A percentile compares a stretch with the other conserved stretches of the same genome.
Evolutionary conservation across 2,113 vertebrate genomes (phyloP).

Genomic region (Pelvicachromis taeniatus): DNA sequence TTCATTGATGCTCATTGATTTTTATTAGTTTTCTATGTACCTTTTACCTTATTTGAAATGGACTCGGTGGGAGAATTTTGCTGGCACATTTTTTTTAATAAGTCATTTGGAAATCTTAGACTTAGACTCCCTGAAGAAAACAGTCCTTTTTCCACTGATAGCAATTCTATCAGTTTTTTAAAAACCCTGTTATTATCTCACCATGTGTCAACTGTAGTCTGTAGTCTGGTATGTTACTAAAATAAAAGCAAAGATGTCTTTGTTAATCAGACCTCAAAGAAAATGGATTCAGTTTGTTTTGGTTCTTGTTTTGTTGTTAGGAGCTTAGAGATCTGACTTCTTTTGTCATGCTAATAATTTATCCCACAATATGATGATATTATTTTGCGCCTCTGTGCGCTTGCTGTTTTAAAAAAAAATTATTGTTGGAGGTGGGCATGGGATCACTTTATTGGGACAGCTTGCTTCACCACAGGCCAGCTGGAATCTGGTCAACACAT

Average conservation of each 20-base stretch:
- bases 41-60: background rate
- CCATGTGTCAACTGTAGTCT: background rate
- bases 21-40: background rate
- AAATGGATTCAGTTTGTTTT: background rate
- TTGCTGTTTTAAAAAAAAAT: slow-evolving; percentile 30
- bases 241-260: background rate
- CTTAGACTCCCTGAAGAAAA: background rate
- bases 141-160: background rate
- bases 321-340: background rate
- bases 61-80: background rate
- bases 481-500: slow-evolving; percentile 45
- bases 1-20: background rate
- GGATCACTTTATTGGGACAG: slow-evolving; percentile 62
- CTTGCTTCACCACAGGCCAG: slow-evolving; percentile 56
- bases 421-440: slow-evolving; percentile 12
- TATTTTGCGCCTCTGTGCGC: background rate
- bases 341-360: background rate
- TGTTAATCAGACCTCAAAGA: background rate
- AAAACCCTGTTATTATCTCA: background rate
- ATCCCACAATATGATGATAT: background rate
- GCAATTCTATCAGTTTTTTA: background rate
- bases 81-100: background rate
- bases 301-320: background rate
- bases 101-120: background rate
- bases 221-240: background rate